Percentiles rank a stretch among this genome's conserved stretches.
Evolutionary conservation across 2,888 invertebrate genomes (phyloP).

Genomic region (Xestia rhomboidea): DNA sequence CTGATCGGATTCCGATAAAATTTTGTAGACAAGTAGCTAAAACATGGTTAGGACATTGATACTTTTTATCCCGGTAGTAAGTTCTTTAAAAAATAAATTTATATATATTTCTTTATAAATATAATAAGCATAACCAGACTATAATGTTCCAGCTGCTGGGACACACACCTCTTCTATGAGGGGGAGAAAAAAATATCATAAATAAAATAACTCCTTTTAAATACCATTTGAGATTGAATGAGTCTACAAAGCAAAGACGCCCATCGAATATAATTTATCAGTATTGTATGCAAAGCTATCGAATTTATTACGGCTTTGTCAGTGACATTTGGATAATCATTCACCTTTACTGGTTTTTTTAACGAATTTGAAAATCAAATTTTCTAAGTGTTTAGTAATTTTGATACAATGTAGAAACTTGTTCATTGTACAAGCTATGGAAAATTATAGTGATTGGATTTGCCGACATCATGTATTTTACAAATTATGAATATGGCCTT

Average conservation of each 20-base stretch:
- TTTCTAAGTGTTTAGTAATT: background rate
- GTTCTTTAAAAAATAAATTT: background rate
- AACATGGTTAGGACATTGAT: background rate
- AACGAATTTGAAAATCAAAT: conserved; percentile 45
- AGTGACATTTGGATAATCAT: conserved; percentile 15
- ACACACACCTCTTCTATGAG: too few relatives aligned
- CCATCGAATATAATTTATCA: conserved; percentile 18
- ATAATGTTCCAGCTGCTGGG: background rate
- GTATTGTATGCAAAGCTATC: conserved; percentile 62
- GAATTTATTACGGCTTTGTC: conserved; percentile 33
- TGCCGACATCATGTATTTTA: background rate
- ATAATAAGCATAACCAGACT: background rate
- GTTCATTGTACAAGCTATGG: background rate
- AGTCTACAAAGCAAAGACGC: background rate
- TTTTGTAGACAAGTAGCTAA: background rate
- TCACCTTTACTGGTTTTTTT: conserved; percentile 35
- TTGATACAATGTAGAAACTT: background rate
- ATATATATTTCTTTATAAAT: too few relatives aligned
- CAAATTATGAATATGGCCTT: conserved; percentile 6
- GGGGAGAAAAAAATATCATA: too few relatives aligned
- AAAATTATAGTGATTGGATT: background rate
- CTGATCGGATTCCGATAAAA: background rate
- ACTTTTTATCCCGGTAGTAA: background rate
- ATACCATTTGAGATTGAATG: background rate
- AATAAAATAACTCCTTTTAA: background rate